Conservation (phyloP, 2,888 invertebrate genomes). For the Capitulum mitella region DNA sequence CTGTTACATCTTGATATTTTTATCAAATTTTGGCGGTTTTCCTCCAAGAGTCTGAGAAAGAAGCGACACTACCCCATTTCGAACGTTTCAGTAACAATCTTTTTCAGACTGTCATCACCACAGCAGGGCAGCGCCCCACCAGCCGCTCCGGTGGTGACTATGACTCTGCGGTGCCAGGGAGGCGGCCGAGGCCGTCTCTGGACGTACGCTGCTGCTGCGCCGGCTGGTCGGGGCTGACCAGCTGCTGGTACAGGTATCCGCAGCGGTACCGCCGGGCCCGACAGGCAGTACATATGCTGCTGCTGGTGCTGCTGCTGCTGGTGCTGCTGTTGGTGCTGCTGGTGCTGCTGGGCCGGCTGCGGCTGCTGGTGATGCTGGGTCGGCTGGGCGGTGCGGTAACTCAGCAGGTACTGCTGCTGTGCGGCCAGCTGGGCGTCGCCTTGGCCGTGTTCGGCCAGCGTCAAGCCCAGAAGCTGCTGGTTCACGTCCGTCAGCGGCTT, state of each 20-base stretch:
- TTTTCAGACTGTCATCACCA: too few species aligned
- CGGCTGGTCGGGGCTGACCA: neutral
- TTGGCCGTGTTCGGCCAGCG: neutral
- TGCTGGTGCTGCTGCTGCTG: neutral
- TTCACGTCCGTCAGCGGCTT: neutral
- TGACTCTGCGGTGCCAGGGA: too few species aligned
- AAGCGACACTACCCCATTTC: too few species aligned
- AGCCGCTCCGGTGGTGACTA: too few species aligned
- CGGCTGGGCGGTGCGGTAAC: neutral
- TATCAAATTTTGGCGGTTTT: too few species aligned
- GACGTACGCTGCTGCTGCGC: neutral
- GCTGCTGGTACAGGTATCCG: constrained; percentile 2
- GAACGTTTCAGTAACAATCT: too few species aligned
- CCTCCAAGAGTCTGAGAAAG: too few species aligned
- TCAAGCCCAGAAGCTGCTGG: neutral
- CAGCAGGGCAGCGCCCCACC: too few species aligned
- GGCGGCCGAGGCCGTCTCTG: too few species aligned
- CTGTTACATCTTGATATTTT: too few species aligned
- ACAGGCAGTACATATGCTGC: neutral
- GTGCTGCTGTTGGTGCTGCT: neutral
- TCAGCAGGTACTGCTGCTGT: constrained; percentile 8
- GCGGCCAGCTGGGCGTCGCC: constrained; percentile 9
- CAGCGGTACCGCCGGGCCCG: constrained; percentile 9
- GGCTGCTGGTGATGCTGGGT: neutral
- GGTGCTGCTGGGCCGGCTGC: neutral